Base-by-base conservation (phyloP, 2,797 vertebrate species). In the Arnoldichthys spilopterus region DNA sequence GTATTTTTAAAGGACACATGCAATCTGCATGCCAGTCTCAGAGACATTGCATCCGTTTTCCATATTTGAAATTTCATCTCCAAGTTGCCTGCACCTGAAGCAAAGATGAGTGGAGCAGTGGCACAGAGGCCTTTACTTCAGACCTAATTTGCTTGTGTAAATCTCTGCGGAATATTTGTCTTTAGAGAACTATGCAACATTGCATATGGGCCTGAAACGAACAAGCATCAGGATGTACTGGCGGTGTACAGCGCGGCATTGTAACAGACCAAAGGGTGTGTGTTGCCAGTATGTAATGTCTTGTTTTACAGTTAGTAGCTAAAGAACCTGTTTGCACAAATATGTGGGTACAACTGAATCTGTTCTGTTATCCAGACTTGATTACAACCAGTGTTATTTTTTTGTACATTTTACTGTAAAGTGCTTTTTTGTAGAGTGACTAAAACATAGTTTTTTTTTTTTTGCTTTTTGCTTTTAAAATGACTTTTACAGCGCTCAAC, bases 351-450 rank as follows among this genome's bases (percentile, higher is more conserved):
- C 74, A 73, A 82, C 80, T 82, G 64, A 82, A 51, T 84, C 81
- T 84, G 80, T 82, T 84, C 73, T 83, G 83, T 88, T 64, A 79
- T 43, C 80, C 77, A 80, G 75, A 84, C 58, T 70, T 85, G 78
- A 85, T 81, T 76, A 87, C 78, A 85, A 83, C 80, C 88, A 88
- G 86, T 88, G 85, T 88, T 88, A 88, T 85, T 87, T 85, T 78
- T 86, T 88, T 86, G 81, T 88, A 83, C 66, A 82, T 85, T 86
- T 82, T 84, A 82, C 77, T 84, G 75, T 86, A 85, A 84, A 85
- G 73, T 83, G 70, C 77, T 83, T 84, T 86, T 86, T 86, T 87
- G 83, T 88, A 87, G 84, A 79, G 61, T 54, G 32, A 77, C 66
- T 74, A 73, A 77, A 78, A 62, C 67, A 51, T 75, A 80, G 3